These are phyloP conservation scores for Babyrousa celebensis DNA, from an alignment of 2,797 vertebrate genomes.

Conservation along the genomic window DNA sequence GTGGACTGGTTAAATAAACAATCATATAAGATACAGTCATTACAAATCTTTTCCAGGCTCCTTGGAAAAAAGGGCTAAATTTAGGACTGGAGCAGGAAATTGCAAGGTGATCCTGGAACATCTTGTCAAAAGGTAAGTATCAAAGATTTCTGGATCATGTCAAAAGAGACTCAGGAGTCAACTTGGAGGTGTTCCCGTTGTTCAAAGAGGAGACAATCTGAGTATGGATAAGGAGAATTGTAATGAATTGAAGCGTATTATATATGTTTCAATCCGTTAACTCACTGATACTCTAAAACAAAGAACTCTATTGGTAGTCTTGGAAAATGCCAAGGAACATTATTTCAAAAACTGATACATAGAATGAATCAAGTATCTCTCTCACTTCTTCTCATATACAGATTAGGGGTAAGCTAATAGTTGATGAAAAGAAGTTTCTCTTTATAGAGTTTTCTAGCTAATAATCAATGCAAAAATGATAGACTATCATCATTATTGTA, in stretches of 20 bases:
- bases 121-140: slow-evolving; percentile 52
- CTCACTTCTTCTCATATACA: slow-evolving; percentile 5
- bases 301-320: not conserved
- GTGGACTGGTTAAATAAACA: slow-evolving; percentile 51
- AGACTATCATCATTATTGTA: slow-evolving; percentile 46
- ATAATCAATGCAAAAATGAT: slow-evolving; percentile 45
- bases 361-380: slow-evolving; percentile 30
- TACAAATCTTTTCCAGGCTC: slow-evolving; percentile 45
- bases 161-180: not conserved
- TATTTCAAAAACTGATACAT: slow-evolving; percentile 59
- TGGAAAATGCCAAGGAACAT: slow-evolving; percentile 43
- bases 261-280: slow-evolving; percentile 8
- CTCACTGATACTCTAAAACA: slow-evolving; percentile 20
- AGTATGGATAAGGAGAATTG: not conserved
- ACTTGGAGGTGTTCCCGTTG: slow-evolving; percentile 2
- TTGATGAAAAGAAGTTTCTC: slow-evolving; percentile 6
- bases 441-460: slow-evolving; percentile 32
- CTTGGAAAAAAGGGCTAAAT: not conserved
- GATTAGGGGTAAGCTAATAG: not conserved
- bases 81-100: slow-evolving; percentile 36
- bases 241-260: not conserved
- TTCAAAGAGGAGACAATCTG: not conserved
- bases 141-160: slow-evolving; percentile 19
- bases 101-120: slow-evolving; percentile 35
- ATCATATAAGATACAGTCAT: not conserved